Evolutionary conservation across 1,140 invertebrate species (phyloP).

Genomic region (Drosophila seguyi): DNA sequence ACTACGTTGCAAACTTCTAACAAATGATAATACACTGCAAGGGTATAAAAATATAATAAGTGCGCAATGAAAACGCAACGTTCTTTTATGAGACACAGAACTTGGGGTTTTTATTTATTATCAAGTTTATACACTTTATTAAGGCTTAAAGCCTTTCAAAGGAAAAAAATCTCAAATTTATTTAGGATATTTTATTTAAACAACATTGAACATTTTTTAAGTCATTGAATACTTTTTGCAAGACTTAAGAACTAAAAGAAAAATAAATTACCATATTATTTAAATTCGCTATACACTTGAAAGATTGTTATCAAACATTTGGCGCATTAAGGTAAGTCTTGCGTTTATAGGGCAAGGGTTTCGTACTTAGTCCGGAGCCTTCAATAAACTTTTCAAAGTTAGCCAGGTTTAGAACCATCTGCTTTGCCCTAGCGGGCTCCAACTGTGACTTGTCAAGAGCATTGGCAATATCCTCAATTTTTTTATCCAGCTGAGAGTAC

Average conservation of each 20-base stretch:
- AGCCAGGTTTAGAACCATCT: slow-evolving; percentile 68
- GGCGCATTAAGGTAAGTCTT: slow-evolving; percentile 82
- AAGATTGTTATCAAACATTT: slow-evolving; percentile 54
- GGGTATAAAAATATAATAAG: too few species aligned
- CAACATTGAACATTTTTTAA: slow-evolving; percentile 37
- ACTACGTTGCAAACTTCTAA: too few species aligned
- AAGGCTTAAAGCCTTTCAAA: neutral
- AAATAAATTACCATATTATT: slow-evolving; percentile 29
- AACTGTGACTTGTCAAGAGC: slow-evolving; percentile 6
- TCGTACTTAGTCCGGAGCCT: slow-evolving; percentile 67
- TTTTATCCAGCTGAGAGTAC: slow-evolving; percentile 3
- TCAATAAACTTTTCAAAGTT: slow-evolving; percentile 81
- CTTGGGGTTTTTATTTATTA: too few species aligned
- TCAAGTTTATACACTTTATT: neutral
- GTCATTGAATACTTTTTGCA: slow-evolving; percentile 61
- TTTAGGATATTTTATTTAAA: neutral
- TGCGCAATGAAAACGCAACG: too few species aligned
- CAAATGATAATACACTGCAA: too few species aligned
- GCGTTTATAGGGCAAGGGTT: slow-evolving; percentile 78
- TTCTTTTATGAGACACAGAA: too few species aligned
- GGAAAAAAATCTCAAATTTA: neutral
- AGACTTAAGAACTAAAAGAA: slow-evolving; percentile 60
- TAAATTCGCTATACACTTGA: slow-evolving; percentile 51
- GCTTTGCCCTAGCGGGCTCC: slow-evolving; percentile 47
- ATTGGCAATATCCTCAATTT: slow-evolving; percentile 8